phyloP scores from a whole-genome alignment of 2,797 vertebrate genomes.

The Sebastes matsubarae region DNA sequence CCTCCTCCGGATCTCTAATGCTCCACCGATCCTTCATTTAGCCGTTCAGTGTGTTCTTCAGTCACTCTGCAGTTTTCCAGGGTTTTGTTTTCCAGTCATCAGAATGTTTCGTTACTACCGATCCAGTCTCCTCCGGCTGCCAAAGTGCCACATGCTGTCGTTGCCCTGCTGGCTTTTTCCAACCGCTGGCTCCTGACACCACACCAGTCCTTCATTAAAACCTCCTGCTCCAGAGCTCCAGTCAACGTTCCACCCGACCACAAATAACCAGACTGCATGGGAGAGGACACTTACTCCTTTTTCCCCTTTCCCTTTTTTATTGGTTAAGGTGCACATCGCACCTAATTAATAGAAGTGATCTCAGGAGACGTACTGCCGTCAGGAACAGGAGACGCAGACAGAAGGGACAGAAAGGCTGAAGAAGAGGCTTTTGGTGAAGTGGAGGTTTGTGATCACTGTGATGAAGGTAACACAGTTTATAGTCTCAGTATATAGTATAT shows the following conservation, averaged over 20 bases:
- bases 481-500: too few relatives aligned
- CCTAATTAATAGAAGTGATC: conserved; percentile 5
- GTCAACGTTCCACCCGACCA: conserved; percentile 14
- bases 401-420: background rate
- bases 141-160: conserved; percentile 63
- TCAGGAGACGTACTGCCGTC: background rate
- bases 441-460: background rate
- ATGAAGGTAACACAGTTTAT: too few relatives aligned
- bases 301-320: background rate
- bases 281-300: conserved; percentile 28
- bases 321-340: conserved; percentile 28
- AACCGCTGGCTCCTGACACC: conserved; percentile 53
- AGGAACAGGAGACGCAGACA: background rate
- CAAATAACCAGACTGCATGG: conserved; percentile 34
- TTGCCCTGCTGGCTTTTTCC: conserved; percentile 64
- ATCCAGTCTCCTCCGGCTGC: conserved; percentile 41
- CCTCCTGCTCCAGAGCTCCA: background rate
- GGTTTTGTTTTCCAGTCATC: conserved; percentile 59
- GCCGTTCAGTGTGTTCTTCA: conserved; percentile 4
- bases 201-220: conserved; percentile 37
- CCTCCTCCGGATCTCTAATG: conserved; percentile 26
- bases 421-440: conserved; percentile 15
- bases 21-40: conserved; percentile 28
- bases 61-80: conserved; percentile 48
- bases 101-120: conserved; percentile 42